phyloP scores from a whole-genome alignment of 2,888 invertebrate genomes.

The Steromphala cineraria region DNA sequence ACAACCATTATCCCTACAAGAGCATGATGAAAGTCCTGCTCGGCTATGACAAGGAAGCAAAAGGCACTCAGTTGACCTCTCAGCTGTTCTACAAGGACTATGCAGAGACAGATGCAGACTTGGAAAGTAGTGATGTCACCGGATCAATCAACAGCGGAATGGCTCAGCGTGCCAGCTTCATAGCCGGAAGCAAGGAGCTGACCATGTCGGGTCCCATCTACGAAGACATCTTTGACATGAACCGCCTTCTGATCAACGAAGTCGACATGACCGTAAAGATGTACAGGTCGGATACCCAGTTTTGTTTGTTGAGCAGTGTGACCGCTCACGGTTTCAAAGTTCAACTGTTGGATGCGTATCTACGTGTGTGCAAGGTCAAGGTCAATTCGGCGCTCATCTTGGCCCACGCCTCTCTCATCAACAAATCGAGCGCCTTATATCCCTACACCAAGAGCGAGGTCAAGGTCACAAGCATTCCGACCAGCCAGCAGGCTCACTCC shows the following conservation, averaged over 20 bases:
- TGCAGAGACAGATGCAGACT: neutral
- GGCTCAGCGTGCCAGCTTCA: neutral
- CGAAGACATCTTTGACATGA: neutral
- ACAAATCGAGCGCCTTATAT: neutral
- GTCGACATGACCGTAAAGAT: neutral
- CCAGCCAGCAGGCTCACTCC: neutral
- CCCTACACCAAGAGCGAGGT: neutral
- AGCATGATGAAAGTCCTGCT: neutral
- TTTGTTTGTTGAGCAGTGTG: neutral
- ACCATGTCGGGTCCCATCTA: neutral
- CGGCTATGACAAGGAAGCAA: neutral
- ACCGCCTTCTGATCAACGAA: neutral
- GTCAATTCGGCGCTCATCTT: neutral
- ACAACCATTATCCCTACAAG: constrained; percentile 1
- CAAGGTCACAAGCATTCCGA: neutral
- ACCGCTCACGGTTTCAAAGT: neutral
- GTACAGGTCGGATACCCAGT: neutral
- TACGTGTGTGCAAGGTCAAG: neutral
- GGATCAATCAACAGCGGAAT: neutral
- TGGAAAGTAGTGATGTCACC: neutral
- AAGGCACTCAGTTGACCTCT: neutral
- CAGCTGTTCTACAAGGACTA: neutral
- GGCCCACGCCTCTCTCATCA: neutral
- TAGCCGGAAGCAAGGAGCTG: neutral
- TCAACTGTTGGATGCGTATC: neutral